phyloP scores from a whole-genome alignment of 2,113 vertebrate genomes.

The Solea senegalensis region DNA sequence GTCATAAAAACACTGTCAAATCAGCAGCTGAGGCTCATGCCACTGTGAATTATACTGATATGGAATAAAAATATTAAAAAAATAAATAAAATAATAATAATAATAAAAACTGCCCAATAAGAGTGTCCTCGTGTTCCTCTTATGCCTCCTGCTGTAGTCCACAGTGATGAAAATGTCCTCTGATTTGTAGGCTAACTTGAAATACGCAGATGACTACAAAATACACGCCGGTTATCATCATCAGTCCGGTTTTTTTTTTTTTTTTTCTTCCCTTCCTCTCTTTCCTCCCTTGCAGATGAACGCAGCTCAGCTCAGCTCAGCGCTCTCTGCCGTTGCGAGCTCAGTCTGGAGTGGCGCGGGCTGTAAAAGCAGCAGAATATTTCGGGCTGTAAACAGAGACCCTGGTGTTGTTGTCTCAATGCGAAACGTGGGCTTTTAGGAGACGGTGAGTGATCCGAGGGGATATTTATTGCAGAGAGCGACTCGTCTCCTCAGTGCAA shows the following conservation, averaged over 20 bases:
- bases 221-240: conserved; percentile 66
- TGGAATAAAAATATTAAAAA: too few species aligned
- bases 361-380: conserved; percentile 69
- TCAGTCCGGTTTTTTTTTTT: conserved; percentile 40
- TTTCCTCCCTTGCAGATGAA: conserved; percentile 71
- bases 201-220: conserved; percentile 74
- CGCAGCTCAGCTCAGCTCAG: conserved; percentile 70
- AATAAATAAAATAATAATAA: neutral
- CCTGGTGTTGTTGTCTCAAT: conserved; percentile 64
- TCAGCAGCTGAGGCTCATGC: conserved; percentile 46
- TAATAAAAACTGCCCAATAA: conserved; percentile 33
- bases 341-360: conserved; percentile 74
- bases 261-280: neutral
- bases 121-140: conserved; percentile 21
- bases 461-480: conserved; percentile 56
- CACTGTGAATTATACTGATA: too few species aligned
- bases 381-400: conserved; percentile 64
- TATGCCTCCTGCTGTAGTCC: conserved; percentile 16
- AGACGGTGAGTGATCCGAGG: conserved; percentile 68
- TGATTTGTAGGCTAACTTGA: conserved; percentile 75
- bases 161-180: conserved; percentile 65
- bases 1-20: conserved; percentile 39
- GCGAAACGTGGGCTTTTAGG: conserved; percentile 72
- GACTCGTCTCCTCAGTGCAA: conserved; percentile 55
- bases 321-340: conserved; percentile 59